These are phyloP conservation scores for Charanyca ferruginea DNA, from an alignment of 2,888 invertebrate species.

Conservation along the genomic window DNA sequence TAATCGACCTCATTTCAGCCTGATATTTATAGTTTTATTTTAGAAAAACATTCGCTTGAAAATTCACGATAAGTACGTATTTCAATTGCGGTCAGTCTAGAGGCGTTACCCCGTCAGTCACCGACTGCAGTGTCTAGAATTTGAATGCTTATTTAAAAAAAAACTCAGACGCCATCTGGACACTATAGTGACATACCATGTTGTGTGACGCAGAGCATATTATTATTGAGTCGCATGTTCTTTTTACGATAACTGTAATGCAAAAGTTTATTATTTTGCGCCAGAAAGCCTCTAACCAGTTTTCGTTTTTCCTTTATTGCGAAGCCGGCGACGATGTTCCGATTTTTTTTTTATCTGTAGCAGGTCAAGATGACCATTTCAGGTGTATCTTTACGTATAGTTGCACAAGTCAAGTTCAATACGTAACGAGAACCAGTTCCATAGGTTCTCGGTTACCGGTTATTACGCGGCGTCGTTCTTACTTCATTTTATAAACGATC, in stretches of 20 bases:
- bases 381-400: slow-evolving; percentile 67
- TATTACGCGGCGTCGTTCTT: slow-evolving; percentile 79
- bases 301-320: slow-evolving; percentile 39
- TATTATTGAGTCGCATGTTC: slow-evolving; percentile 6
- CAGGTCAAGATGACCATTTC: slow-evolving; percentile 61
- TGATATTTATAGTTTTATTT: slow-evolving; percentile 51
- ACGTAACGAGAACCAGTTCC: slow-evolving; percentile 82
- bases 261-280: slow-evolving; percentile 25
- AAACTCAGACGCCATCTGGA: slow-evolving; percentile 26
- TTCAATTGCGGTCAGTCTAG: slow-evolving; percentile 31
- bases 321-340: slow-evolving; percentile 20
- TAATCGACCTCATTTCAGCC: slow-evolving; percentile 46
- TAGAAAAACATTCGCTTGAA: slow-evolving; percentile 29
- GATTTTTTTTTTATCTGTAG: slow-evolving; percentile 55
- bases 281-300: slow-evolving; percentile 13
- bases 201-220: background rate
- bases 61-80: slow-evolving; percentile 26
- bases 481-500: slow-evolving; percentile 78
- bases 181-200: background rate
- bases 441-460: slow-evolving; percentile 78
- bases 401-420: slow-evolving; percentile 78
- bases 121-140: slow-evolving; percentile 42
- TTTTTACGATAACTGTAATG: slow-evolving; percentile 12
- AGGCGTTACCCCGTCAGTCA: slow-evolving; percentile 22
- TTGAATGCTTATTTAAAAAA: slow-evolving; percentile 27